Percentiles rank a stretch among this genome's conserved stretches.
Evolutionary conservation across 64 coral and sea anemone genomes (phyloP).

Genomic region (Platygyra sinensis): DNA sequence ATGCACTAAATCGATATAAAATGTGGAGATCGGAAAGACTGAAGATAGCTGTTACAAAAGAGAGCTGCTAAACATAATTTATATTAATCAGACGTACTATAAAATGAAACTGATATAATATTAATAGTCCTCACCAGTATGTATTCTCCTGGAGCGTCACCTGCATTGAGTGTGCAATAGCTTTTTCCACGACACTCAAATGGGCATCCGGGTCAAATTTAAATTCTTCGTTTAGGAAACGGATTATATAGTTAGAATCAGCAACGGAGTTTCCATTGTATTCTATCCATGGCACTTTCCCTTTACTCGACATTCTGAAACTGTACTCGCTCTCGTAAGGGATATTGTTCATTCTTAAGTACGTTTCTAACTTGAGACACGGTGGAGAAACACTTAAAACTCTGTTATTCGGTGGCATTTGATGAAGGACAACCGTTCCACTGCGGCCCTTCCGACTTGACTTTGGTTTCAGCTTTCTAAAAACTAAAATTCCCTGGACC

Average conservation of each 20-base stretch:
- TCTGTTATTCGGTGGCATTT: slow-evolving; percentile 17
- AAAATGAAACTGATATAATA: background rate
- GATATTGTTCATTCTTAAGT: slow-evolving; percentile 61
- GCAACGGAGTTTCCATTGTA: slow-evolving; percentile 30
- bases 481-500: background rate
- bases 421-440: slow-evolving; percentile 53
- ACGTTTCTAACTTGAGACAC: slow-evolving; percentile 61
- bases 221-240: slow-evolving; percentile 68
- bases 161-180: slow-evolving; percentile 32
- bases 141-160: slow-evolving; percentile 77
- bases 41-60: too few species aligned
- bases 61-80: background rate
- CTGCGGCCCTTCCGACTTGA: background rate
- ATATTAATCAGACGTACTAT: background rate
- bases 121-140: slow-evolving; percentile 31
- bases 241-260: slow-evolving; percentile 63
- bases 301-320: slow-evolving; percentile 58
- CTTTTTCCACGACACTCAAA: slow-evolving; percentile 46
- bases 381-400: slow-evolving; percentile 54
- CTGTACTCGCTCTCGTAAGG: slow-evolving; percentile 53
- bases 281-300: slow-evolving; percentile 62
- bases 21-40: too few species aligned
- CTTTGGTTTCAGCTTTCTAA: background rate
- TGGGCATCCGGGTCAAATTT: slow-evolving; percentile 57
- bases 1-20: too few species aligned